A percentile compares a stretch with the other conserved stretches of the same genome.
These are phyloP conservation scores for Euwallacea fornicatus DNA, from an alignment of 1,140 invertebrate species.

Conservation along the genomic window DNA sequence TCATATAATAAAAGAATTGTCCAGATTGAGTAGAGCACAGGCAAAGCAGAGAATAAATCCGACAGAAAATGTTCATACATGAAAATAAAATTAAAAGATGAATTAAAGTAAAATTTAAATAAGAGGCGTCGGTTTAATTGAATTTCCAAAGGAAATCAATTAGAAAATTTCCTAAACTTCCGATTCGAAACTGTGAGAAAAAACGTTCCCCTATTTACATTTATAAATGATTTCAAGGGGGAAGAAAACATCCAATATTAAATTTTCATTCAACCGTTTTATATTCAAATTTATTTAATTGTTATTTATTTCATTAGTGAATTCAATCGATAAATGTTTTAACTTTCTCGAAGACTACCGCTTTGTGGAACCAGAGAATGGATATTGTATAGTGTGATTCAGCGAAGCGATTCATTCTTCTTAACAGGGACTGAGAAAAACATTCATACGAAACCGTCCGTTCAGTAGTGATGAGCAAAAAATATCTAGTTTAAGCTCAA, in stretches of 20 bases:
- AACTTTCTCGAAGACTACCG: no score
- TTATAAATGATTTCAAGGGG: slow-evolving; percentile 6
- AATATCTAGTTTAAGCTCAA: no score
- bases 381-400: no score
- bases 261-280: background rate
- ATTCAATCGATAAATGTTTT: no score
- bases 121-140: slow-evolving; percentile 11
- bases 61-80: background rate
- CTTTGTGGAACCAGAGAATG: no score
- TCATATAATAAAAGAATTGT: background rate
- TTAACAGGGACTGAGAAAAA: no score
- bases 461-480: no score
- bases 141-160: slow-evolving; percentile 18
- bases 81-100: background rate
- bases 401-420: no score
- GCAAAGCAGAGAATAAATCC: no score
- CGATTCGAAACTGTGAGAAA: background rate
- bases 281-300: slow-evolving; percentile 6
- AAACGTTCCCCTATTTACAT: slow-evolving; percentile 11
- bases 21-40: background rate
- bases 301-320: background rate
- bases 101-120: slow-evolving; percentile 8
- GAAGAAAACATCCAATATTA: background rate
- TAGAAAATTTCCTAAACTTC: slow-evolving; percentile 13
- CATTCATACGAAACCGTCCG: no score